Base-by-base conservation (phyloP, 2,113 vertebrate species). In the Gambusia affinis region DNA sequence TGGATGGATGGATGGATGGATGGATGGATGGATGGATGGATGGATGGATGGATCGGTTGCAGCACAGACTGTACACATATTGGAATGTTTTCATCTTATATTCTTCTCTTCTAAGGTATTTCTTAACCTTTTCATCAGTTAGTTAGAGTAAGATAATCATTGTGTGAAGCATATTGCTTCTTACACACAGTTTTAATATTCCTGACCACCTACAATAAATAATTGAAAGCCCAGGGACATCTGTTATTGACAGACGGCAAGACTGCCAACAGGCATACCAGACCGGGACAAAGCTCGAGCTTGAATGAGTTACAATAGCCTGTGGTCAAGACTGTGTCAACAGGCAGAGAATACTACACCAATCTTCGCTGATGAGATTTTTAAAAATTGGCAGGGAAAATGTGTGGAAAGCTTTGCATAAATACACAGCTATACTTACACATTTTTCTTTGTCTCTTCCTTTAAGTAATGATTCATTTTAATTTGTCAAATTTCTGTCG, bases 221-320 rank as follows among this genome's bases (percentile, higher is more conserved):
- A 73, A 74, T 80, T 3, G 22, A 28, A 79, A 72, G 75, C 85
- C 78, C 31, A 39, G 69, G 61, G 84, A 78, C 67, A 51, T 79
- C 35, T 85, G 81, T 86, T 85, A 86, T 75, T 85, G 74, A 88
- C 87, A 86, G 75, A 68, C 80, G 79, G 71, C 67, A 60, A 82
- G 68, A 70, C 72, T 78, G 75, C 81, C 76, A 74, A 57, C 78
- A 75, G 79, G 37, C 47, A 69, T 60, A 79, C 71, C 67, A 67
- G 78, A 78, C 85, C 4, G 42, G 75, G 69, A 57, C 70, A 57
- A 57, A 57, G 51, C 51, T 57, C 22, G 39, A 63, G 80, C 79
- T 78, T 57, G 64, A 73, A 66, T 78, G 86, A 65, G 65, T 77
- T 79, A 70, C 67, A 51, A 70, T 66, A 54, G 84, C 82, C 84